These are phyloP conservation scores for Eidolon helvum DNA, from an alignment of 2,113 vertebrate species.

Conservation along the genomic window DNA sequence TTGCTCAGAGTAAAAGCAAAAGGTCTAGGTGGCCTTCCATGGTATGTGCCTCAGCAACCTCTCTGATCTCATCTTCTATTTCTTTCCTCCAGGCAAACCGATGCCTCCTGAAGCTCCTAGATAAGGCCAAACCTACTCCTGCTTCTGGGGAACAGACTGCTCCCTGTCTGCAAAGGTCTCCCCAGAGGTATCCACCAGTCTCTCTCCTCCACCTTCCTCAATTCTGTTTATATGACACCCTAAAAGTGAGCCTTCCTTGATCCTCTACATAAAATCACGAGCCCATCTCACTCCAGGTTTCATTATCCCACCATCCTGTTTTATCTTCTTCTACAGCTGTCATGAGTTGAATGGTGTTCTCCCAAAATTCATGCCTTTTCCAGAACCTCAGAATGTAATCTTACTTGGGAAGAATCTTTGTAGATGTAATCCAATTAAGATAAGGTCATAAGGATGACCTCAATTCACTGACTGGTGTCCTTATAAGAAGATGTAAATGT, in stretches of 20 bases:
- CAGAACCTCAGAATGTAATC: not conserved
- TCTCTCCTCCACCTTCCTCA: not conserved
- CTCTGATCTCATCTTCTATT: not conserved
- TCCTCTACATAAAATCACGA: not conserved
- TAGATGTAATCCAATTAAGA: not conserved
- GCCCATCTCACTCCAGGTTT: not conserved
- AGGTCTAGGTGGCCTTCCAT: not conserved
- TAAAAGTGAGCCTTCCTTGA: not conserved
- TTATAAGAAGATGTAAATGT: not conserved
- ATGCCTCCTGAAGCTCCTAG: not conserved
- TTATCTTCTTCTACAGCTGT: not conserved
- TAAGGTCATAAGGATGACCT: not conserved
- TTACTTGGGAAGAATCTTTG: constrained; percentile 2
- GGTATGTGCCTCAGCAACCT: not conserved
- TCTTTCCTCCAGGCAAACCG: not conserved
- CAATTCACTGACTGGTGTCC: not conserved
- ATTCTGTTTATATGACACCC: not conserved
- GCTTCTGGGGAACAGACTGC: not conserved
- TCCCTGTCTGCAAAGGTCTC: not conserved
- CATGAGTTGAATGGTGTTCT: not conserved
- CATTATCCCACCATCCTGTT: not conserved
- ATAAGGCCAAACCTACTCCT: not conserved
- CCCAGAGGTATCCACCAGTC: not conserved
- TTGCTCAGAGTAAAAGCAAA: not conserved
- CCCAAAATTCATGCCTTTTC: not conserved